A percentile compares a stretch with the other conserved stretches of the same genome.
Conservation (phyloP, 1,140 invertebrate genomes). For the Aphelinus atriplicis region DNA sequence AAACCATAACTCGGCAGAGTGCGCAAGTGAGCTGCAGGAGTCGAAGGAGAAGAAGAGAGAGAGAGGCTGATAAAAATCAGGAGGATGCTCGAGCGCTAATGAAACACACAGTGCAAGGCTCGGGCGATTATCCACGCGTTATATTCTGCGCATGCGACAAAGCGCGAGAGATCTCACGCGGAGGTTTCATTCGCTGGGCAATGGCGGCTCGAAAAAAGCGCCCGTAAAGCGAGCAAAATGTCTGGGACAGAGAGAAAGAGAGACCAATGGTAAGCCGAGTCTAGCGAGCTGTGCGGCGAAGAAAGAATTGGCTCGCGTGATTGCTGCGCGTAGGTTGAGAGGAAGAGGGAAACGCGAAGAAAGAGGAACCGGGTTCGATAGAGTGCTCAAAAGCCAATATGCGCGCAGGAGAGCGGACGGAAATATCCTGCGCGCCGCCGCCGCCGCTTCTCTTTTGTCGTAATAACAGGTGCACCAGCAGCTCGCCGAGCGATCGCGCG, state of each 20-base stretch:
- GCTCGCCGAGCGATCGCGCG: not conserved
- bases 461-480: conserved; percentile 22
- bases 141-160: not conserved
- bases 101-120: conserved; percentile 11
- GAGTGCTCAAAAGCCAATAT: not conserved
- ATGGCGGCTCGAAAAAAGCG: conserved; percentile 1
- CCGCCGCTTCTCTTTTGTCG: conserved; percentile 1
- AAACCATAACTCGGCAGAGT: conserved; percentile 20
- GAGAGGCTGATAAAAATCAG: no score
- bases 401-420: not conserved
- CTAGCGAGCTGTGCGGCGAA: no score
- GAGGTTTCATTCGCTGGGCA: not conserved
- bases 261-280: no score
- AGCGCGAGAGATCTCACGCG: not conserved
- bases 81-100: not conserved
- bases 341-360: not conserved
- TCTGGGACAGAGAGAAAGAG: no score
- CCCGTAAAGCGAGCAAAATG: not conserved
- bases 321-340: not conserved
- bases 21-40: no score
- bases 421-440: no score
- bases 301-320: no score
- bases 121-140: not conserved
- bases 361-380: not conserved
- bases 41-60: no score